phyloP scores from a whole-genome alignment of 2,113 vertebrate genomes.

The Oreochromis spilurus region DNA sequence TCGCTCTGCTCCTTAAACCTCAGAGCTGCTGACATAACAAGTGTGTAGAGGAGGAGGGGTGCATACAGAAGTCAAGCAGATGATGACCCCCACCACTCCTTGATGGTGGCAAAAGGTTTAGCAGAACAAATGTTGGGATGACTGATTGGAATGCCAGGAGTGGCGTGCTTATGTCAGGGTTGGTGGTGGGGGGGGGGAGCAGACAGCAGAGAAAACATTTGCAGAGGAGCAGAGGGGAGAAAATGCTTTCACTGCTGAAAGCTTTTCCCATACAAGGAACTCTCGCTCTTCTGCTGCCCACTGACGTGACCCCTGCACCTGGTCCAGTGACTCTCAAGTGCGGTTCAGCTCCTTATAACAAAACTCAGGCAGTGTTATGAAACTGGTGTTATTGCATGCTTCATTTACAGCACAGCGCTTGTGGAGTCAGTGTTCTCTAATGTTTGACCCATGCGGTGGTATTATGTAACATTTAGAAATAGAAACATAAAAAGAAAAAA shows the following conservation, averaged over 20 bases:
- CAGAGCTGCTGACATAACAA: conserved; percentile 49
- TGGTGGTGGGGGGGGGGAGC: conserved; percentile 13
- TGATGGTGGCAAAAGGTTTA: conserved; percentile 21
- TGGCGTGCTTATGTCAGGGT: conserved; percentile 20
- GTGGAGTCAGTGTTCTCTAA: neutral
- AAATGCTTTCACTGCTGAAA: conserved; percentile 37
- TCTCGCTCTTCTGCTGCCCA: conserved; percentile 34
- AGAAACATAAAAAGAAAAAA: neutral
- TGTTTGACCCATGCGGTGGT: neutral
- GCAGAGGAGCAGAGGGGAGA: conserved; percentile 13
- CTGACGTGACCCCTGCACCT: conserved; percentile 39
- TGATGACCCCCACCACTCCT: conserved; percentile 48
- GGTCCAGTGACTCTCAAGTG: neutral
- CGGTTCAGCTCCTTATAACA: neutral
- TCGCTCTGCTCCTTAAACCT: conserved; percentile 40
- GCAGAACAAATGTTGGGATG: conserved; percentile 52
- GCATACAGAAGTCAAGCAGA: conserved; percentile 33
- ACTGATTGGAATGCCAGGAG: conserved; percentile 52
- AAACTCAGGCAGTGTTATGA: neutral
- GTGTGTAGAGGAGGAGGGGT: conserved; percentile 7
- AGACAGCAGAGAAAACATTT: conserved; percentile 54
- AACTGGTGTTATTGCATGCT: neutral
- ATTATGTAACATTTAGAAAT: neutral
- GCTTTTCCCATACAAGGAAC: conserved; percentile 57
- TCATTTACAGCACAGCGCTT: neutral